Evolutionary conservation across 2,797 vertebrate genomes (phyloP), one percentile per base, ranked within the genome.

Genomic region (Cynodonichthys magdalenae): DNA sequence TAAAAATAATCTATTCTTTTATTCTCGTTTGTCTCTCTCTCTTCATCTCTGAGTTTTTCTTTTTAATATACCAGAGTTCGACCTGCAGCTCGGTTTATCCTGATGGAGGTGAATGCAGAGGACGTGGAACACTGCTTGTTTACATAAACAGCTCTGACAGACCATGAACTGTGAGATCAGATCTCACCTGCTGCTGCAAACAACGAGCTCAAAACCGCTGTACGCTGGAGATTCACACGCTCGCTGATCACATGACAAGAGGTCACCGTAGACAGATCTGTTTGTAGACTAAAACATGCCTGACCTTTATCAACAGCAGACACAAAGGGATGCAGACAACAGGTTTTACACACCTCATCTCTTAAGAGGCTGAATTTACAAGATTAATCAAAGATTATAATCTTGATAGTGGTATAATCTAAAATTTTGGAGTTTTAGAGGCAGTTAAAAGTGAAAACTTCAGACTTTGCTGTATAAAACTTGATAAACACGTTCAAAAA

Each of bases 121-220:
- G 76, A 84, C 74, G 81, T 77, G 84, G 77, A 85, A 80, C 29
- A 15, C 29, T 6, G 65, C 53, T 65, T 85, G 79, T 87, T 88
- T 77, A 86, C 81, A 72, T 67, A 79, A 17, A 60, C 66, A 77
- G 54, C 59, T 75, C 53, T 80, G 60, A 72, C 59, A 53, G 71
- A 75, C 47, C 72, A n/a, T 68, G 75, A 76, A 77, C 72, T 59
- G 39, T 20, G 47, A 17, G 74, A 76, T 71, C 51, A 46, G 54
- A 77, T 71, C 76, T 77, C 62, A 77, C 77, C 75, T 72, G 63
- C 57, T 6, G 15, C 36, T 59, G 41, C 50, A 27, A 63, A 59
- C 55, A 55, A 57, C 0, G 10, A 51, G 42, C 52, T 63, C 45
- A 50, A 47, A 53, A 45, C 27, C 11, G 15, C 44, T 15, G 15